These are phyloP conservation scores for Drosophila eugracilis DNA, from an alignment of 1,140 invertebrate species.

Conservation along the genomic window DNA sequence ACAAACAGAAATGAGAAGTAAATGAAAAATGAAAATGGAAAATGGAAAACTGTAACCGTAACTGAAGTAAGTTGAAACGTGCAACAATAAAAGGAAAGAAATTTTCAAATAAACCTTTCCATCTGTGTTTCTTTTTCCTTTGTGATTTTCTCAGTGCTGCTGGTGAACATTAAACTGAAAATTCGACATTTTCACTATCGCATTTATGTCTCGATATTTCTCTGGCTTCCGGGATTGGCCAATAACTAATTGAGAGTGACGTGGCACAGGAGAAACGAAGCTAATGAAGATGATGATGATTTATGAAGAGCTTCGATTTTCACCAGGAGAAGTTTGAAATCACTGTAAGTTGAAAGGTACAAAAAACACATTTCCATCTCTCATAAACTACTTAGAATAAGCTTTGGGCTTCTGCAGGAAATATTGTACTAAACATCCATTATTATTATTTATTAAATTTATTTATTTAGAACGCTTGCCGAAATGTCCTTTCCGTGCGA, in stretches of 20 bases:
- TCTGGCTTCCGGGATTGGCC: constrained; percentile 14
- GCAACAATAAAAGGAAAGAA: constrained; percentile 70
- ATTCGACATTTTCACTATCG: constrained; percentile 23
- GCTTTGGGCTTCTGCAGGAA: background rate
- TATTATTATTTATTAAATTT: no score
- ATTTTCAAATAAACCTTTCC: constrained; percentile 71
- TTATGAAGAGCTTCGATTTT: constrained; percentile 29
- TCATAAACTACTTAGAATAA: background rate
- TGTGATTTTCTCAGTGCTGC: background rate
- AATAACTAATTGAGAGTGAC: constrained; percentile 41
- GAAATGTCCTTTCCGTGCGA: no score
- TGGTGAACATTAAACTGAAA: constrained; percentile 16
- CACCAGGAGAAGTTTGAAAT: constrained; percentile 7
- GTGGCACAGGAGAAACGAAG: constrained; percentile 15
- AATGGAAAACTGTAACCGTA: constrained; percentile 55
- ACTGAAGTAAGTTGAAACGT: constrained; percentile 75
- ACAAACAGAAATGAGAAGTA: constrained; percentile 37
- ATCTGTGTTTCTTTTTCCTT: constrained; percentile 22
- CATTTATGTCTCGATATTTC: constrained; percentile 25
- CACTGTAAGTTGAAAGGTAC: background rate
- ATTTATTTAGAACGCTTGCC: no score
- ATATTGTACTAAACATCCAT: no score
- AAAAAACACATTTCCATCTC: background rate
- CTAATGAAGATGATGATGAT: constrained; percentile 44
- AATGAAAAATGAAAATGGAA: constrained; percentile 34